phyloP scores from a whole-genome alignment of 2,888 invertebrate genomes.

The Tanytarsus gracilentus region DNA sequence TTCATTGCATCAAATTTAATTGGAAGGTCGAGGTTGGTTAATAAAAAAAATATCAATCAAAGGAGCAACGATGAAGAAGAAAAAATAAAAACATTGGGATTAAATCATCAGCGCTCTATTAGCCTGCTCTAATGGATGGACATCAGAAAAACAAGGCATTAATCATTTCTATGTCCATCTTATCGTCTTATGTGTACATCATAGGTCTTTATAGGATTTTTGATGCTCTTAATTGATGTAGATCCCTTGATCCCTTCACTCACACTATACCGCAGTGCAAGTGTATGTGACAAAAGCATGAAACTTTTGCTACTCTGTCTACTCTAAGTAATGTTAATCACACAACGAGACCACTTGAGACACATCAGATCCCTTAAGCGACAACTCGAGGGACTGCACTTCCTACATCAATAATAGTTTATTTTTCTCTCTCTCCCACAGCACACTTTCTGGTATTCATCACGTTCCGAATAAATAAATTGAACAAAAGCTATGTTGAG shows the following conservation, averaged over 20 bases:
- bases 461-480: slow-evolving; percentile 28
- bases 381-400: background rate
- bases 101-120: too few species aligned
- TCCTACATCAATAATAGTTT: background rate
- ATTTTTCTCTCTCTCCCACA: background rate
- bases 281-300: background rate
- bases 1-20: background rate
- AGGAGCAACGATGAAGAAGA: background rate
- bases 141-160: slow-evolving; percentile 19
- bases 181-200: too few species aligned
- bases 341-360: slow-evolving; percentile 10
- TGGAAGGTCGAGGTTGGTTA: too few species aligned
- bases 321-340: slow-evolving; percentile 17
- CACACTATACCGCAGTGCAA: too few species aligned
- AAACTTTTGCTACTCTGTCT: background rate
- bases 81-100: background rate
- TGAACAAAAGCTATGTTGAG: slow-evolving; percentile 18
- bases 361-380: slow-evolving; percentile 9
- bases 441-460: too few species aligned
- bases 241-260: slow-evolving; percentile 13
- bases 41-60: too few species aligned
- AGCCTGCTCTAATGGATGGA: slow-evolving; percentile 22
- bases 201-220: slow-evolving; percentile 23
- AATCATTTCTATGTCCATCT: slow-evolving; percentile 23
- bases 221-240: slow-evolving; percentile 19